phyloP scores from a whole-genome alignment of 35 echinoderm and acorn worm species.

The Apostichopus japonicus region DNA sequence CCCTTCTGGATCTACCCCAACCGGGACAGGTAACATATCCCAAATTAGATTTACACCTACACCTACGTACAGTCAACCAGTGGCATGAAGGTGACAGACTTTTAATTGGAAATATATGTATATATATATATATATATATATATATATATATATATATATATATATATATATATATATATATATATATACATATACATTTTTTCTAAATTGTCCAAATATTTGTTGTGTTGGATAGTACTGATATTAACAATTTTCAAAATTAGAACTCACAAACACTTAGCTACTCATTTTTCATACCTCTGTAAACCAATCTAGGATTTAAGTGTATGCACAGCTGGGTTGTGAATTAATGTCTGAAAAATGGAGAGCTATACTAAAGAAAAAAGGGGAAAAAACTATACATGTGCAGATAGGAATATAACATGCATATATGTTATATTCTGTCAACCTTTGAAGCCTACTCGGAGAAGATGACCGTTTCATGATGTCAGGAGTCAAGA shows the following conservation, averaged over 20 bases:
- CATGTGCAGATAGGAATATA: too few relatives aligned
- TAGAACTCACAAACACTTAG: conserved; percentile 9
- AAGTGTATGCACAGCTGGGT: conserved; percentile 2
- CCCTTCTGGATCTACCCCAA: too few relatives aligned
- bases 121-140: too few relatives aligned
- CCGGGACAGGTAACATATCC: too few relatives aligned
- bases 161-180: too few relatives aligned
- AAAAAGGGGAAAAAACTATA: background rate
- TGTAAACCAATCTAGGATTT: background rate
- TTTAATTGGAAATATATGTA: too few relatives aligned
- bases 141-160: too few relatives aligned
- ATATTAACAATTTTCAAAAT: conserved; percentile 17
- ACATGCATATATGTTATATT: too few relatives aligned
- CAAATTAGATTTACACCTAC: too few relatives aligned
- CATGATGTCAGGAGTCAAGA: background rate
- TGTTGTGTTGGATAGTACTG: background rate
- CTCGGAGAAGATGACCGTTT: background rate
- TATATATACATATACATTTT: too few relatives aligned
- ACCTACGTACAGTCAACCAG: too few relatives aligned
- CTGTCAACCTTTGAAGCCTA: background rate
- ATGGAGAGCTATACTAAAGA: conserved; percentile 1
- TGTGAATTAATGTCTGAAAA: background rate
- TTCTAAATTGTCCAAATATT: background rate
- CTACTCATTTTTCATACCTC: conserved; percentile 18
- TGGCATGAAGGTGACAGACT: too few relatives aligned